Evolutionary conservation across 2,888 invertebrate species (phyloP), one percentile per base, ranked within the genome.

Genomic region (Xestia rhomboidea): DNA sequence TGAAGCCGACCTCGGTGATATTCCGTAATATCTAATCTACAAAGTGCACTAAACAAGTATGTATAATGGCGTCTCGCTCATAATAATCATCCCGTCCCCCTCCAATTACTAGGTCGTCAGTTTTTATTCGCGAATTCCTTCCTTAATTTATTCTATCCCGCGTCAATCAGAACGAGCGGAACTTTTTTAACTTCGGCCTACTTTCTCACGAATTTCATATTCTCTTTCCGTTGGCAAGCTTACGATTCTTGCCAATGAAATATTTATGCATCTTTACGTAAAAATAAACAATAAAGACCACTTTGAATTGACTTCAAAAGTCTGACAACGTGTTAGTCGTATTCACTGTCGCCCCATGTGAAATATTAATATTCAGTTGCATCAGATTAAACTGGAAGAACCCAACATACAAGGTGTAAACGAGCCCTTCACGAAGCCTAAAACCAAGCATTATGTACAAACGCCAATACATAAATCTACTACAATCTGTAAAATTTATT

Each of bases 121-220:
- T 66, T 70, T 73, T 68, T 75, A 80, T 84, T 44, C 6, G 15
- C 27, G 49, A 70, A 74, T 63, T 67, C 57, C 27, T 68, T 68
- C 44, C 62, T 63, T 81, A 81, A 84, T 73, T 69, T 82, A 84
- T 80, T 84, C 73, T 66, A 54, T 27, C 30, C 44, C 74, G 69
- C 62, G 57, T 41, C 74, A 67, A 81, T 57, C 51, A 34, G 41
- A 62, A 66, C 24, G 51, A 24, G 27, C 15, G 41, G 57, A 77
- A 67, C 77, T 77, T 79, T 64, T 81, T 49, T 44, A 30, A 66
- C n/a, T 67, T 46, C 4, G 57, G 2, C 57, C 49, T 79, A 76
- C 66, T 67, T 76, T 77, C 27, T 51, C 27, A 38, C 24, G 57
- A 64, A 30, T 15, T 21, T 63, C 10, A 44, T 51, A 38, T 18